phyloP scores from a whole-genome alignment of 2,113 vertebrate genomes.

The Aythya baeri region DNA sequence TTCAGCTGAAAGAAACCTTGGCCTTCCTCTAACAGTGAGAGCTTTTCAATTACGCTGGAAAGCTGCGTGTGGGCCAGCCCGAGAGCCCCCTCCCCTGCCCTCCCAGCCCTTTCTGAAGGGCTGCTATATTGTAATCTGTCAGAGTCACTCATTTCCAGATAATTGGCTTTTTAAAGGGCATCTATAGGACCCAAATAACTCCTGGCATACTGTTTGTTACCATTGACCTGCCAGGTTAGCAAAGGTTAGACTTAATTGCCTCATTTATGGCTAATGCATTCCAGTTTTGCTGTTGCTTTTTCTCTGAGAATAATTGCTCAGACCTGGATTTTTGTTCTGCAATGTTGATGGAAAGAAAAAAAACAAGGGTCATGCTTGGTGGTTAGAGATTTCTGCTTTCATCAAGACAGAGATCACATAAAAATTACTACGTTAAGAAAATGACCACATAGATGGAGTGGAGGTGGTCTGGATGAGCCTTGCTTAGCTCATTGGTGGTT shows the following conservation, averaged over 20 bases:
- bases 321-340: constrained; percentile 57
- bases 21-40: constrained; percentile 46
- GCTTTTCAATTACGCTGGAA: constrained; percentile 63
- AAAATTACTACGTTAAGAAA: neutral
- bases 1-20: constrained; percentile 32
- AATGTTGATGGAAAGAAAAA: constrained; percentile 43
- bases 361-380: constrained; percentile 35
- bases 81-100: neutral
- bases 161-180: constrained; percentile 77
- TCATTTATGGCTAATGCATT: constrained; percentile 77
- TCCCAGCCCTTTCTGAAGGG: constrained; percentile 28
- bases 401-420: neutral
- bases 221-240: constrained; percentile 63
- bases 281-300: constrained; percentile 62
- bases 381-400: constrained; percentile 5
- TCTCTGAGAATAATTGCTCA: constrained; percentile 59
- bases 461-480: neutral
- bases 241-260: constrained; percentile 76
- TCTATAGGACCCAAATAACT: constrained; percentile 74
- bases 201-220: constrained; percentile 40
- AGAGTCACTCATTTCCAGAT: constrained; percentile 73
- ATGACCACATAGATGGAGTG: neutral
- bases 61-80: neutral
- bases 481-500: neutral
- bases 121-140: constrained; percentile 59